Percentiles rank a stretch among this genome's conserved stretches.
These are phyloP conservation scores for Athetis lepigone DNA, from an alignment of 2,888 invertebrate species.

Conservation along the genomic window DNA sequence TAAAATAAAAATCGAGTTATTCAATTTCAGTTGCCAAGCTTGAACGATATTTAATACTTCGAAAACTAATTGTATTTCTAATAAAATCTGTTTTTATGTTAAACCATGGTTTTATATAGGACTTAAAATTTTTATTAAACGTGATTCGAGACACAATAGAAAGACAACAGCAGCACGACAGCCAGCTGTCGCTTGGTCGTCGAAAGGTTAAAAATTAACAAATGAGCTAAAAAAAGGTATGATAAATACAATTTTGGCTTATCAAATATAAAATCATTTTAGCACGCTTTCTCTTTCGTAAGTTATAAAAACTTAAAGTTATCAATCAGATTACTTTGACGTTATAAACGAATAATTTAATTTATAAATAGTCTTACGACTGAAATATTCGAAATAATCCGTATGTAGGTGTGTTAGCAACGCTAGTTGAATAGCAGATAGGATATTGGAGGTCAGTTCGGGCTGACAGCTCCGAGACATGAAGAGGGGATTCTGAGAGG, in stretches of 20 bases:
- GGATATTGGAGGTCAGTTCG: conserved; percentile 56
- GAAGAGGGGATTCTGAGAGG: conserved; percentile 59
- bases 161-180: too few relatives aligned
- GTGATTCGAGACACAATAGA: too few relatives aligned
- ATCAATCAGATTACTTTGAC: too few relatives aligned
- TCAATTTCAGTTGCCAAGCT: conserved; percentile 8
- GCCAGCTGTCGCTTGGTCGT: too few relatives aligned
- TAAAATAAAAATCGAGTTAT: conserved; percentile 12
- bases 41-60: background rate
- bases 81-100: background rate
- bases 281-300: too few relatives aligned
- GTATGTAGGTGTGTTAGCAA: conserved; percentile 29
- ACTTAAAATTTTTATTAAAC: too few relatives aligned
- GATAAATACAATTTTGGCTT: too few relatives aligned
- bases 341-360: background rate
- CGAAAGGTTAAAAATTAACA: too few relatives aligned
- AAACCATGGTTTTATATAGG: too few relatives aligned
- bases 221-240: too few relatives aligned
- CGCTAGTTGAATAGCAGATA: conserved; percentile 53
- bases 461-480: conserved; percentile 60
- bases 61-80: background rate
- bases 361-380: conserved; percentile 4
- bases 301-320: too few relatives aligned
- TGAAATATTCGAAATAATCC: conserved; percentile 24
- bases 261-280: too few relatives aligned